Base-by-base conservation (phyloP, 2,888 invertebrate genomes). In the Cephus nigrinus region DNA sequence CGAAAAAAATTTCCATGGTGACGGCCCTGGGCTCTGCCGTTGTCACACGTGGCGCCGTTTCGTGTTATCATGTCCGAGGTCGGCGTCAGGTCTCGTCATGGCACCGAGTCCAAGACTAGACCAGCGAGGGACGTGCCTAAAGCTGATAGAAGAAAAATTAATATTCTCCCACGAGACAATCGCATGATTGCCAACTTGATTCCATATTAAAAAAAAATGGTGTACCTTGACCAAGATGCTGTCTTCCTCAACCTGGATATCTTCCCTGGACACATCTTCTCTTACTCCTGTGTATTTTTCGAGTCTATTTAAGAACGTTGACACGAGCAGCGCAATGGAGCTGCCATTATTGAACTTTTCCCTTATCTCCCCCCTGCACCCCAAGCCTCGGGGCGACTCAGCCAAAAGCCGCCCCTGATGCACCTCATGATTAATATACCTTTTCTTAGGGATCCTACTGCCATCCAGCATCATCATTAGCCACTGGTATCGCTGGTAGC, bases 21-120 rank as follows among this genome's bases (percentile, higher is more conserved):
- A 23, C 55, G 55, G 55, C 55, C 23, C 55, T 55, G 55, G 23
- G 5, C 55, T 23, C 9, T 9, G 55, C 55, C 55, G 55, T 55
- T 74, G 77, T 77, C 74, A 77, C 77, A 77, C 77, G 77, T 77
- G 77, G 77, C 77, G 69, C 73, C 74, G 77, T 71, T 77, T 77
- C 77, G 74, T 74, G 77, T 74, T 77, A 77, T 77, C 77, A 74
- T 74, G 73, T 69, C 74, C 77, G 73, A 73, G 74, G 68, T 74
- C 74, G 77, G 77, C 77, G 77, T 77, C 77, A 74, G 74, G 74
- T 69, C 55, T 55, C 55, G 55, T 55, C 55, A 23, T 55, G 55
- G 55, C 15, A 55, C 55, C 55, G 23, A 23, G 55, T 55, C 55
- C 55, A 9, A 55, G 55, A 55, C 55, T 23, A 55, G 23, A 55